Conservation (phyloP, 2,888 invertebrate genomes). For the Agrotis puta region DNA sequence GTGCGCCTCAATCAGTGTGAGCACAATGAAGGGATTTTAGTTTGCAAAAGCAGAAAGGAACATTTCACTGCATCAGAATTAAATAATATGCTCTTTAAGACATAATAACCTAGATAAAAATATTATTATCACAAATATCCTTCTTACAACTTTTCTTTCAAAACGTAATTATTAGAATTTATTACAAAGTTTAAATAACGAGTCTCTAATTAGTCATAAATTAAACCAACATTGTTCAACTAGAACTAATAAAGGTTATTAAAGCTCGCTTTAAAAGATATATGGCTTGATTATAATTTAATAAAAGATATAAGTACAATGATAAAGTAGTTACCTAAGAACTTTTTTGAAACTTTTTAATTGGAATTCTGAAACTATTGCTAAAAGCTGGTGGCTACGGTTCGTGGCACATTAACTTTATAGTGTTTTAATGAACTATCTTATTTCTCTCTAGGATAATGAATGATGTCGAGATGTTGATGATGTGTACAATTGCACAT, state of each 20-base stretch:
- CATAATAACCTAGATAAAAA: neutral
- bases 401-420: neutral
- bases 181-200: conserved; percentile 21
- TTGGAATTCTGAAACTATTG: conserved; percentile 16
- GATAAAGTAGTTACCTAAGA: conserved; percentile 34
- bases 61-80: neutral
- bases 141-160: neutral
- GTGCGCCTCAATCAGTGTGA: too few relatives aligned
- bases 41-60: too few relatives aligned
- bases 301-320: conserved; percentile 40
- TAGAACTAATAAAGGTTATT: conserved; percentile 42
- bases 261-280: conserved; percentile 40
- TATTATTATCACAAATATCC: neutral
- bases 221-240: conserved; percentile 37
- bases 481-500: too few relatives aligned
- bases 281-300: conserved; percentile 48
- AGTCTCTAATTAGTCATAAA: conserved; percentile 33
- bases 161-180: conserved; percentile 15
- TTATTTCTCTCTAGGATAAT: too few relatives aligned
- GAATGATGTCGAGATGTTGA: too few relatives aligned
- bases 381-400: neutral
- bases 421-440: too few relatives aligned
- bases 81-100: neutral
- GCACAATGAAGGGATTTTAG: too few relatives aligned
- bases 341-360: conserved; percentile 36